Evolutionary conservation across 2,888 invertebrate genomes (phyloP).

Genomic region (Meghimatium bilineatum): DNA sequence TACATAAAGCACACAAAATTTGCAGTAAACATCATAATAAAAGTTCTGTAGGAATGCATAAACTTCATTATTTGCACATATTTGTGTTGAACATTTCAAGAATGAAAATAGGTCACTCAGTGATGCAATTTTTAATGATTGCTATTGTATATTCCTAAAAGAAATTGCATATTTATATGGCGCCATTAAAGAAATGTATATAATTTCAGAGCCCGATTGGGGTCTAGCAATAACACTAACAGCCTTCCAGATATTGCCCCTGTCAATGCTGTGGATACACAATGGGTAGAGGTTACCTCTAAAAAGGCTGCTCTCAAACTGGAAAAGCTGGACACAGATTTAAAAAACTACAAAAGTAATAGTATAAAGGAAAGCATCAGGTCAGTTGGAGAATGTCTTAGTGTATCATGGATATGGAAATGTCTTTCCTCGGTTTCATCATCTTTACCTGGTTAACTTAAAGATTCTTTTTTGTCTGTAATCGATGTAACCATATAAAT

Average conservation of each 20-base stretch:
- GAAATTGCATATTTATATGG: too few relatives aligned
- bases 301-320: conserved; percentile 96
- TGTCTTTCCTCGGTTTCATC: not conserved
- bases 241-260: conserved; percentile 87
- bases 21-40: too few relatives aligned
- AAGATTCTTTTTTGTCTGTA: too few relatives aligned
- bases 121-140: too few relatives aligned
- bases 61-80: too few relatives aligned
- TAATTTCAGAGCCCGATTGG: conserved; percentile 34
- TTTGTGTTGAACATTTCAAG: too few relatives aligned
- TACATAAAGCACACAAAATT: too few relatives aligned
- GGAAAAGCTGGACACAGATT: conserved; percentile 96
- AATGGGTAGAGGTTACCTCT: conserved; percentile 95
- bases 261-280: conserved; percentile 88
- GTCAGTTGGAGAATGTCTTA: conserved; percentile 58
- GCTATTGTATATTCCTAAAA: too few relatives aligned
- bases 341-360: conserved; percentile 98
- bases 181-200: not conserved
- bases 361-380: conserved; percentile 90
- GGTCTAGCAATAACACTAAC: conserved; percentile 57
- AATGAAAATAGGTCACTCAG: too few relatives aligned
- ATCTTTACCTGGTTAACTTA: too few relatives aligned
- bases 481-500: too few relatives aligned
- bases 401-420: not conserved
- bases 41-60: too few relatives aligned